Evolutionary conservation across 1,140 invertebrate species (phyloP), one percentile per base, ranked within the genome.

Genomic region (Eurosta solidaginis): DNA sequence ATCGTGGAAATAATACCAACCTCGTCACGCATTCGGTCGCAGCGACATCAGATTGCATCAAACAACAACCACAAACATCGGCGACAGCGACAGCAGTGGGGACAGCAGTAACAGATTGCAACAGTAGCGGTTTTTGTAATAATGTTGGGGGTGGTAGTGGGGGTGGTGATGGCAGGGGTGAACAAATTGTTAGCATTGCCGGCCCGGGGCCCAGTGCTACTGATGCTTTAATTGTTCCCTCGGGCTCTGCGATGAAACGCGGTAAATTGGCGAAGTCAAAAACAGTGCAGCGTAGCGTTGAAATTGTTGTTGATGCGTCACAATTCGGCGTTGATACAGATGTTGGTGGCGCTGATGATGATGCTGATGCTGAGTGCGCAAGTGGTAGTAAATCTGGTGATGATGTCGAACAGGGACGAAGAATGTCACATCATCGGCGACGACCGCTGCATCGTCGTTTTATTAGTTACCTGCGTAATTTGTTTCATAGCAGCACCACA

Each of bases 261-360:
- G 22, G n/a, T 33, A 68, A 68, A 20, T 68, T 68, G 68, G 17
- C 25, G 59, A 33, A 40, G 78, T 85, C 42, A 79, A 82, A 78
- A 85, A 82, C 22, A 80, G 82, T 82, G 45, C 85, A 86, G 47
- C 85, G 85, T 45, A 86, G 83, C 81, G 85, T 87, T 63, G 85
- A 87, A 81, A 87, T 87, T 33, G 86, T 86, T 50, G 85, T 87
- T 78, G 85, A 87, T 76, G 85, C 85, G 40, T 81, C 82, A 12
- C 83, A 86, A 83, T 83, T 33, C 81, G 85, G 22, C 25, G 22
- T 50, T 29, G 54, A 42, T 63, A 40, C 59, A 27, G 85, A 87
- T 73, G 80, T 83, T 6, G 85, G 85, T 22, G 85, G 86, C 73
- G 80, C 83, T 6, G 85, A 17, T 40, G 74, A 6, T 20, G 74